phyloP scores from a whole-genome alignment of 2,888 invertebrate genomes.

The Gymnosoma rotundatum region DNA sequence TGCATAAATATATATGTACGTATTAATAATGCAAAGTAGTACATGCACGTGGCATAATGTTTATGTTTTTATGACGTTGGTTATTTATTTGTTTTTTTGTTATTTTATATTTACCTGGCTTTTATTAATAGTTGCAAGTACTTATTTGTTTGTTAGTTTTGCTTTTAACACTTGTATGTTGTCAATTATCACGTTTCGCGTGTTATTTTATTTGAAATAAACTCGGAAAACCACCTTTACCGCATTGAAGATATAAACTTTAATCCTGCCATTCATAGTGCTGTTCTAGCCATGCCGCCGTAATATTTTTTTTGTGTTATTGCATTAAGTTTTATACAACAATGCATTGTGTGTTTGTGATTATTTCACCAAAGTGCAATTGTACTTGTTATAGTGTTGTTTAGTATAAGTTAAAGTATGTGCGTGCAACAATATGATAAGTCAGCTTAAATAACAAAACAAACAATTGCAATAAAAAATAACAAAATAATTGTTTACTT shows the following conservation, averaged over 20 bases:
- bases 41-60: too few relatives aligned
- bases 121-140: slow-evolving; percentile 15
- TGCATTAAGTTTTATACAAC: background rate
- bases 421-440: slow-evolving; percentile 66
- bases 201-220: slow-evolving; percentile 62
- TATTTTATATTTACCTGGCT: slow-evolving; percentile 3
- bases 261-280: slow-evolving; percentile 9
- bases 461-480: slow-evolving; percentile 27
- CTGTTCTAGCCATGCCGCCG: background rate
- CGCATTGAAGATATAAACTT: slow-evolving; percentile 63
- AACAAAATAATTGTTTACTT: slow-evolving; percentile 19
- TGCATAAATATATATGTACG: too few relatives aligned
- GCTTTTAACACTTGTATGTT: slow-evolving; percentile 61
- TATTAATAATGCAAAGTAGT: too few relatives aligned
- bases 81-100: background rate
- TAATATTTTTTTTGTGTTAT: slow-evolving; percentile 17
- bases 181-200: slow-evolving; percentile 67
- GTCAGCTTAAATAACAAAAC: slow-evolving; percentile 56
- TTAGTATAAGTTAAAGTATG: slow-evolving; percentile 59
- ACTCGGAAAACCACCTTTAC: slow-evolving; percentile 61
- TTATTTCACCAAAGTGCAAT: slow-evolving; percentile 38
- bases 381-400: slow-evolving; percentile 35
- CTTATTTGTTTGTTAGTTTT: slow-evolving; percentile 47
- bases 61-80: background rate
- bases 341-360: slow-evolving; percentile 28